Conservation (phyloP, 2,797 vertebrate genomes). For the Trachurus trachurus region DNA sequence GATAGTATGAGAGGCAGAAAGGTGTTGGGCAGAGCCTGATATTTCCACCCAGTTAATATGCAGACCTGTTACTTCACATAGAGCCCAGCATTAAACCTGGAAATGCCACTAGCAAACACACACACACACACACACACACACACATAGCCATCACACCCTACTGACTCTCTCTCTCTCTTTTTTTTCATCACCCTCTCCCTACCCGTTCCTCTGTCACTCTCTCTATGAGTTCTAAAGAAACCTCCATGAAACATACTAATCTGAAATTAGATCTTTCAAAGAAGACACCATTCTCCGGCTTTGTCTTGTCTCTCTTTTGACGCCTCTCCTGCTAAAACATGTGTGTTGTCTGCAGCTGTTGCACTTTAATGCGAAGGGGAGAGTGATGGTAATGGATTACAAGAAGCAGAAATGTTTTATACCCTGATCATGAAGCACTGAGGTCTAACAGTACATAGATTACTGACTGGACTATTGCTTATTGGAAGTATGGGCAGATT, state of each 20-base stretch:
- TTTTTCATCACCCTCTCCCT: conserved; percentile 42
- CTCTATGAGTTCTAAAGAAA: conserved; percentile 50
- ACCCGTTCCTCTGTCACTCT: not conserved
- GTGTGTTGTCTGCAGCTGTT: conserved; percentile 2
- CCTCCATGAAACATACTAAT: conserved; percentile 66
- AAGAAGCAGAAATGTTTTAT: not conserved
- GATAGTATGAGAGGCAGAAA: conserved; percentile 63
- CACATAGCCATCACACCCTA: conserved; percentile 27
- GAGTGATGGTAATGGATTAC: conserved; percentile 1
- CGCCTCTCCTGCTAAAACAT: conserved; percentile 14
- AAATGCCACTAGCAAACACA: conserved; percentile 60
- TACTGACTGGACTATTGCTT: not conserved
- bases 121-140: conserved; percentile 19
- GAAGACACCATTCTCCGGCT: conserved; percentile 44
- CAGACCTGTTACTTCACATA: conserved; percentile 74
- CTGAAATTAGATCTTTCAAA: conserved; percentile 77
- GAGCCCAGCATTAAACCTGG: conserved; percentile 52
- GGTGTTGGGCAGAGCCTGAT: conserved; percentile 71
- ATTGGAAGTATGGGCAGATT: not conserved
- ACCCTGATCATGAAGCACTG: not conserved
- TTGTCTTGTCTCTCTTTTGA: conserved; percentile 38
- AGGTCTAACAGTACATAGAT: not conserved
- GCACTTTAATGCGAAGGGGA: not conserved
- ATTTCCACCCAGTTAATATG: conserved; percentile 77
- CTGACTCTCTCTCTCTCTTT: conserved; percentile 27